Evolutionary conservation across 2,888 invertebrate species (phyloP), one percentile per base, ranked within the genome.

Genomic region (Timema podura): DNA sequence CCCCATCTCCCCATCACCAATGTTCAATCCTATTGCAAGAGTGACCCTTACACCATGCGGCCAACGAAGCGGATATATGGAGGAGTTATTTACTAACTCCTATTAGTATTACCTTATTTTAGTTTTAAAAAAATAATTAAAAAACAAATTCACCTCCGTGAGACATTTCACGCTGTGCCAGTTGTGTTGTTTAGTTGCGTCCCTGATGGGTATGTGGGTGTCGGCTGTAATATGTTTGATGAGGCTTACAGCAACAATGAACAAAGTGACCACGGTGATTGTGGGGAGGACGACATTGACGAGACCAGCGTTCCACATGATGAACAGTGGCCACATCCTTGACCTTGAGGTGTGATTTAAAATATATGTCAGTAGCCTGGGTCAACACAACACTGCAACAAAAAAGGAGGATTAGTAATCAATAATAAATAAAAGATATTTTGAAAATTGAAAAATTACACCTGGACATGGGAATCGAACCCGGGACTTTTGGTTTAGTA

Each of bases 131-230:
- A 13, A 51, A 51, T 51, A 13, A 51, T 2, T 51, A 51, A 51
- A 51, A 51, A 51, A 51, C 61, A 44, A 16, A 1, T 57, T 69
- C 78, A 85, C 85, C 79, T 82, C 83, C 0, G 82, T 80, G 65
- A 81, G 79, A 64, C 81, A 78, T 73, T 79, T 81, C 67, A 85
- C 83, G 11, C 81, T 76, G 71, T 80, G 83, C 86, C 86, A 86
- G 76, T 81, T 86, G 76, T 86, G 86, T 72, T 81, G 81, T 75
- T 84, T 85, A 0, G 82, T 81, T 57, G 81, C 80, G 76, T 84
- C 85, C 76, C 84, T 79, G 51, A 85, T 81, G 30, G 83, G 82
- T 71, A 85, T 82, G 74, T 81, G 82, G 47, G 79, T 77, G 73
- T 83, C 84, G 65, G 80, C 80, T 73, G 82, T 78, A 54, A 85